Base-by-base conservation (phyloP, 2,888 invertebrate species). In the Mechanitis mazaeus region DNA sequence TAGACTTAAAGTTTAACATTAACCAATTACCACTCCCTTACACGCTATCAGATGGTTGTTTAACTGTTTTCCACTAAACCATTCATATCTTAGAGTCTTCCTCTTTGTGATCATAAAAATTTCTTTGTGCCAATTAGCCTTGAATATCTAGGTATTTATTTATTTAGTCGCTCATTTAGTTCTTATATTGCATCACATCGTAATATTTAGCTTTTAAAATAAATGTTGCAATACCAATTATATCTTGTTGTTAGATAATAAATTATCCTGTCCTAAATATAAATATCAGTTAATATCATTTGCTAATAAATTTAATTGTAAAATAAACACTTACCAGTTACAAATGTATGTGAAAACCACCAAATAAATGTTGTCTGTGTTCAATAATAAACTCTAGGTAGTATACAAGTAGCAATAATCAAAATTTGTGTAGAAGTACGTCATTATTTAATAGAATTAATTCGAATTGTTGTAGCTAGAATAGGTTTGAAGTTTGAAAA, bases 281-380 rank as follows among this genome's bases (percentile, higher is more conserved):
- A 31, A n/a, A 50, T 50, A 50, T 11, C 20, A n/a, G n/a, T 6
- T 35, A 35, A 35, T 6, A 35, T 5, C 35, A 50, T 50, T 42
- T 9, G 9, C 42, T 50, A 31, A 50, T 50, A 31, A 50, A 50
- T 50, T 20, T 20, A 20, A 50, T 50, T 50, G 50, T 50, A 50
- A 6, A n/a, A 9, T 50, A 50, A 50, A 50, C 11, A 31, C 7
- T 7, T 50, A 31, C 28, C 50, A 28, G 31, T 50, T 50, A 50
- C 31, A 50, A 50, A 50, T 50, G 50, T 31, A 50, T 50, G 81
- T 78, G 81, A 84, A 79, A 80, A 83, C 84, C 84, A 85, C 84
- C 85, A 81, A 80, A 74, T 75, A 71, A 77, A 79, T 75, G 77
- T 80, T 81, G 83, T 81, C 85, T 85, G 87, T 87, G 85, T 87